Conservation (phyloP, 1,140 invertebrate genomes). For the Coptotermes formosanus region DNA sequence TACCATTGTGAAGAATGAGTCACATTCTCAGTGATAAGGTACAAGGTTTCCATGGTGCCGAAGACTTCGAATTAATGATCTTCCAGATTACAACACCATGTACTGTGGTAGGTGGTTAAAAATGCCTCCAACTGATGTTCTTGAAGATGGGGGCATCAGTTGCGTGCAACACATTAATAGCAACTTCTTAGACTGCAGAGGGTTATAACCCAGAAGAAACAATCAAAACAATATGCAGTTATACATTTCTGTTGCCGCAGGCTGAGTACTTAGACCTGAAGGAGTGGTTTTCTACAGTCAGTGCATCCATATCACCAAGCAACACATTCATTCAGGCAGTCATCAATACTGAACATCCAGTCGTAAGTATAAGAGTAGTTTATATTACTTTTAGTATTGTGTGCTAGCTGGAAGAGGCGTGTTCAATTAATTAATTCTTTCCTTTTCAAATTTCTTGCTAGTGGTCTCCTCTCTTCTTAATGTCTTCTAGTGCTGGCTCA, state of each 20-base stretch:
- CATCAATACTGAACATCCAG: slow-evolving; percentile 66
- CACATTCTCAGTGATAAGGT: no score
- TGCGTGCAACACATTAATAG: no score
- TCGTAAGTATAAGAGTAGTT: slow-evolving; percentile 45
- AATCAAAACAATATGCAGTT: not conserved
- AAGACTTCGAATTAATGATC: no score
- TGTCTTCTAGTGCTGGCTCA: no score
- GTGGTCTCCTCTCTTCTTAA: not conserved
- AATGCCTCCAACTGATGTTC: no score
- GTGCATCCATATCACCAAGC: slow-evolving; percentile 67
- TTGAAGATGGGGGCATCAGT: no score
- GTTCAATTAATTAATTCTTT: not conserved
- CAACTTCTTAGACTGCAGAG: no score
- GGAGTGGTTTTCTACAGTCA: slow-evolving; percentile 76
- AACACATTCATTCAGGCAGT: slow-evolving; percentile 74
- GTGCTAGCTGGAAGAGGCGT: not conserved
- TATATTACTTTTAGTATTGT: slow-evolving; percentile 24
- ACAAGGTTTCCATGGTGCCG: no score
- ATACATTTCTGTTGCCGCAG: slow-evolving; percentile 46
- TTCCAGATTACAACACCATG: no score
- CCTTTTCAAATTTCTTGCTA: not conserved
- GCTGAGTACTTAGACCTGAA: slow-evolving; percentile 69
- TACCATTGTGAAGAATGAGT: no score
- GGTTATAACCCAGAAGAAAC: no score
- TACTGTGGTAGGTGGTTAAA: no score